These are phyloP conservation scores for Selene dorsalis DNA, from an alignment of 2,797 vertebrate species.

Conservation along the genomic window DNA sequence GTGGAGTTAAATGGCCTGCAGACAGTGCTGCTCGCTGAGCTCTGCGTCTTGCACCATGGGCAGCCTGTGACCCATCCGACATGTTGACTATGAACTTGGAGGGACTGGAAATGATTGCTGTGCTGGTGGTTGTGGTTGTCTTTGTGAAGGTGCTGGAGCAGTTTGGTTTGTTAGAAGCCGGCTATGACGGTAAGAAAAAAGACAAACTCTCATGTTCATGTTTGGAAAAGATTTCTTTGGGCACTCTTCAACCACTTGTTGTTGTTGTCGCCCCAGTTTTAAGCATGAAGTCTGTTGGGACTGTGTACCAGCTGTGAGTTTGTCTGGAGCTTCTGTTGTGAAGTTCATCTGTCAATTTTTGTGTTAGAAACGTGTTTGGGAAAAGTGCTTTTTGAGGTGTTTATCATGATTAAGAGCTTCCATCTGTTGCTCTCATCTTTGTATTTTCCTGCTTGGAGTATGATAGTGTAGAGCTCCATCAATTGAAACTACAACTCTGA, in stretches of 20 bases:
- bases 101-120: conserved; percentile 98
- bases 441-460: background rate
- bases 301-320: background rate
- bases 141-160: conserved; percentile 97
- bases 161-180: conserved; percentile 94
- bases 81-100: conserved; percentile 94
- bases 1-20: conserved; percentile 88
- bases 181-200: conserved; percentile 92
- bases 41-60: conserved; percentile 76
- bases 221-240: background rate
- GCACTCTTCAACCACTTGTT: conserved; percentile 37
- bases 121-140: conserved; percentile 94
- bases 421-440: conserved; percentile 25
- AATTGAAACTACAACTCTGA: background rate
- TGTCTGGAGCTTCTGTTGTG: conserved; percentile 2
- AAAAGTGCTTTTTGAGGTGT: conserved; percentile 2
- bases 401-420: background rate
- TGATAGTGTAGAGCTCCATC: background rate
- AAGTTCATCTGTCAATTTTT: conserved; percentile 3
- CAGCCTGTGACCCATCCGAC: conserved; percentile 87
- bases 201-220: background rate
- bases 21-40: conserved; percentile 74
- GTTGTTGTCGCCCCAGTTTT: conserved; percentile 20
- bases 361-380: background rate
- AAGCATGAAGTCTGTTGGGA: background rate